Evolutionary conservation across 2,888 invertebrate species (phyloP).

Genomic region (Augochlorella aurata): DNA sequence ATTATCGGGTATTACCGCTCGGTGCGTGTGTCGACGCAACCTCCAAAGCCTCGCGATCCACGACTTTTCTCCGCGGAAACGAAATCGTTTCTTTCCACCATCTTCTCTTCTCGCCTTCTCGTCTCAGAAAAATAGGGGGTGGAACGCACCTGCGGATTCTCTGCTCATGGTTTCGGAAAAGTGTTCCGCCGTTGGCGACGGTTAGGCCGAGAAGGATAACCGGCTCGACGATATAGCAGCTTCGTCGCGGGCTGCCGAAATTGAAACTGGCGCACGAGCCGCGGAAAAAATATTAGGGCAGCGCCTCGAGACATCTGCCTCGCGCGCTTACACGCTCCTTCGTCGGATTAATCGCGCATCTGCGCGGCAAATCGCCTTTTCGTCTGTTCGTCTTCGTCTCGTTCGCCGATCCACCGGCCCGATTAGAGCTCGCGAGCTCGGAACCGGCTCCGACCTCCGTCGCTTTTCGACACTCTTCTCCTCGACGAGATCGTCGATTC

Average conservation of each 20-base stretch:
- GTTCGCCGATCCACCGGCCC: slow-evolving; percentile 15
- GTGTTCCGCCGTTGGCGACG: too few relatives aligned
- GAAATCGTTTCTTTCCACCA: not conserved
- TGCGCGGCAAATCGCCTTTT: slow-evolving; percentile 28
- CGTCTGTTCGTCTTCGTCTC: slow-evolving; percentile 1
- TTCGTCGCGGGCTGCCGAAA: slow-evolving; percentile 57
- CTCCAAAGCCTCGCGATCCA: not conserved
- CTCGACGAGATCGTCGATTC: not conserved
- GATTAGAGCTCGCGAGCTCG: slow-evolving; percentile 20
- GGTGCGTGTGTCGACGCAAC: slow-evolving; percentile 32
- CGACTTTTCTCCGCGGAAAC: not conserved
- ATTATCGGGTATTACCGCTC: slow-evolving; percentile 66
- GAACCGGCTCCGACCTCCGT: not conserved
- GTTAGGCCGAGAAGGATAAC: too few relatives aligned
- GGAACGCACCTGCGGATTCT: not conserved
- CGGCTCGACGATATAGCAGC: too few relatives aligned
- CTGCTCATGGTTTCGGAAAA: too few relatives aligned
- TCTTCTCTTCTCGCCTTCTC: not conserved
- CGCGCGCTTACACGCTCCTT: slow-evolving; percentile 38
- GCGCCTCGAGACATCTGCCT: slow-evolving; percentile 38
- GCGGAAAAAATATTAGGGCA: slow-evolving; percentile 52
- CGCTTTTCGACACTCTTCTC: not conserved
- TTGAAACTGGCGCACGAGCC: slow-evolving; percentile 65
- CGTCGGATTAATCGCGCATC: slow-evolving; percentile 50
- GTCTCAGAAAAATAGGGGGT: not conserved